Evolutionary conservation across 2,888 invertebrate species (phyloP).

Genomic region (Lasioglossum oenotherae): DNA sequence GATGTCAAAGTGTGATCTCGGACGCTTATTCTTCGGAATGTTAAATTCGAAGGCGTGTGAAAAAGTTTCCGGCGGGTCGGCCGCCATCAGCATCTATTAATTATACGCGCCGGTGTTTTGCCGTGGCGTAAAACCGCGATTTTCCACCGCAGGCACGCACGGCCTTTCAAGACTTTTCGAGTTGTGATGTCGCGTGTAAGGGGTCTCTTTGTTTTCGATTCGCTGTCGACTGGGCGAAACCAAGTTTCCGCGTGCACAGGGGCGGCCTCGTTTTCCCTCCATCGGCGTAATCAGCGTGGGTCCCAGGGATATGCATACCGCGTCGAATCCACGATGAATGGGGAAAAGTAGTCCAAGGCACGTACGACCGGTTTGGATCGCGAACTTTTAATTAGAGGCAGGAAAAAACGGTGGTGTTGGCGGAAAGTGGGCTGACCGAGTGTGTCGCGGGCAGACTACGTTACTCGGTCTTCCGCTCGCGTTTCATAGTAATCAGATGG

Average conservation of each 20-base stretch:
- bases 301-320: constrained; percentile 38
- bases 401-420: constrained; percentile 20
- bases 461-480: constrained; percentile 30
- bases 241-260: constrained; percentile 42
- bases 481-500: constrained; percentile 46
- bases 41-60: neutral
- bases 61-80: neutral
- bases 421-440: constrained; percentile 29
- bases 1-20: neutral
- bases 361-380: constrained; percentile 66
- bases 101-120: neutral
- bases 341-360: constrained; percentile 54
- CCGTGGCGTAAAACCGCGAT: neutral
- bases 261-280: constrained; percentile 54
- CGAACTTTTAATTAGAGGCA: constrained; percentile 74
- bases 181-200: constrained; percentile 27
- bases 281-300: constrained; percentile 53
- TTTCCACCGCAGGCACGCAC: constrained; percentile 5
- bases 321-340: constrained; percentile 43
- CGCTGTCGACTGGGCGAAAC: constrained; percentile 25
- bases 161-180: constrained; percentile 25
- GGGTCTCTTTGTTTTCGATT: constrained; percentile 52
- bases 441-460: constrained; percentile 46
- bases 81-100: constrained; percentile 4
- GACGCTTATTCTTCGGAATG: neutral